Percentiles rank a stretch among this genome's conserved stretches.
phyloP scores from a whole-genome alignment of 2,113 vertebrate species.

The Holacanthus passer region DNA sequence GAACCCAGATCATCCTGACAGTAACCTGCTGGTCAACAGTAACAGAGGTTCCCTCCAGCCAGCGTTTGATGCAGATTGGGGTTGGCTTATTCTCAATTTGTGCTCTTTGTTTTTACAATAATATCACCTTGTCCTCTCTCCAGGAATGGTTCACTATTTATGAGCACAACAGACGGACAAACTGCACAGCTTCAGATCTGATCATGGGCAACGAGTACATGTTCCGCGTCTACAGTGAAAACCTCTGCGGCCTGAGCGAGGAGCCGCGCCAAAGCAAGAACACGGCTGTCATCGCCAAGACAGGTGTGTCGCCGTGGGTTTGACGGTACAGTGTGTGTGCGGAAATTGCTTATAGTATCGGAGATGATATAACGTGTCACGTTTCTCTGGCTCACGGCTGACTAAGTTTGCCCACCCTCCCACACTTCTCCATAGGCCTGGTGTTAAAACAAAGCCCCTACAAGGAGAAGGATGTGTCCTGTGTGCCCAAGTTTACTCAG shows the following conservation, averaged over 20 bases:
- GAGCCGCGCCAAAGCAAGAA: constrained; percentile 85
- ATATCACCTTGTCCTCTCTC: neutral
- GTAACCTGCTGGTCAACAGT: neutral
- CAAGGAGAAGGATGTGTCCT: constrained; percentile 87
- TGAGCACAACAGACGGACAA: constrained; percentile 87
- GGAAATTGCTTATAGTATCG: neutral
- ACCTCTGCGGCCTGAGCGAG: constrained; percentile 90
- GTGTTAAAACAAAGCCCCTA: constrained; percentile 73
- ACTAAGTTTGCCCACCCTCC: neutral
- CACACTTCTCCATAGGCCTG: constrained; percentile 76
- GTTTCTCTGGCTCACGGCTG: neutral
- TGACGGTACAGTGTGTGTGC: neutral
- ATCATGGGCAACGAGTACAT: constrained; percentile 92
- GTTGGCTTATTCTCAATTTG: neutral
- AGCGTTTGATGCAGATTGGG: neutral
- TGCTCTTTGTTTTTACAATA: neutral
- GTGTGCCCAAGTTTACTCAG: constrained; percentile 89
- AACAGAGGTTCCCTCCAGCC: too few species aligned
- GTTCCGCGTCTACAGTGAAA: constrained; percentile 91
- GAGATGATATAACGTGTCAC: neutral
- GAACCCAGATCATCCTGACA: neutral
- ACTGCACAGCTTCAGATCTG: constrained; percentile 90
- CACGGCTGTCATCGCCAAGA: constrained; percentile 88
- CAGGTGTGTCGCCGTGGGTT: constrained; percentile 74
- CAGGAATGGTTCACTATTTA: constrained; percentile 94